These are phyloP conservation scores for Elgaria multicarinata DNA, from an alignment of 2,113 vertebrate genomes.

Conservation along the genomic window DNA sequence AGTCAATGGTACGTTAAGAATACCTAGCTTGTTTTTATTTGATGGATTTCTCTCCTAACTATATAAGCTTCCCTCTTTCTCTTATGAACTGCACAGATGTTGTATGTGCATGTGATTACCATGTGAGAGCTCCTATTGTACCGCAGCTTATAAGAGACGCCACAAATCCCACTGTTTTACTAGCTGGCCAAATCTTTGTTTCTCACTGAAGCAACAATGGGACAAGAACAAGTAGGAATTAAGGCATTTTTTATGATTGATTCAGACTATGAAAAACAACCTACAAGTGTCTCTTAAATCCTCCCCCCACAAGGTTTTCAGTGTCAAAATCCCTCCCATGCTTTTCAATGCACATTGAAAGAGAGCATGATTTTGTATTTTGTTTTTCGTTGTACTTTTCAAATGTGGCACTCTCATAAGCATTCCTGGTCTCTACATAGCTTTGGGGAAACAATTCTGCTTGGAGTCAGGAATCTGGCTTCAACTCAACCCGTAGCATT, in stretches of 20 bases:
- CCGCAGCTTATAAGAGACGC: slow-evolving; percentile 62
- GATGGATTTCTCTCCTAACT: slow-evolving; percentile 71
- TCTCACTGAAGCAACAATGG: background rate
- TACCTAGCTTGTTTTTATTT: slow-evolving; percentile 77
- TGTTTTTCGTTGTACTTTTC: background rate
- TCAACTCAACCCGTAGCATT: background rate
- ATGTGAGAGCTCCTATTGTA: slow-evolving; percentile 63
- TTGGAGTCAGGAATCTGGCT: slow-evolving; percentile 63
- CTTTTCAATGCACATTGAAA: background rate
- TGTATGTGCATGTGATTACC: slow-evolving; percentile 75
- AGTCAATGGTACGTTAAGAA: slow-evolving; percentile 98
- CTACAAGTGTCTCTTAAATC: background rate
- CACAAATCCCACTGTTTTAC: slow-evolving; percentile 21
- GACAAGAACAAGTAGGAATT: slow-evolving; percentile 1
- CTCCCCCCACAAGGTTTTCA: background rate
- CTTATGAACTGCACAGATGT: slow-evolving; percentile 64
- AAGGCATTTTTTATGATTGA: background rate
- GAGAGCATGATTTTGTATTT: background rate
- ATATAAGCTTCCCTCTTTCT: slow-evolving; percentile 69
- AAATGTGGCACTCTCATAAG: slow-evolving; percentile 66
- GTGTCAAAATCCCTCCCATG: background rate
- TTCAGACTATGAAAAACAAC: background rate
- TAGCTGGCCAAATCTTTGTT: background rate
- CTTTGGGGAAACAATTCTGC: slow-evolving; percentile 44
- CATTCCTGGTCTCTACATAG: slow-evolving; percentile 6